Base-by-base conservation (phyloP, 2,888 invertebrate genomes). In the Elegia similella region DNA sequence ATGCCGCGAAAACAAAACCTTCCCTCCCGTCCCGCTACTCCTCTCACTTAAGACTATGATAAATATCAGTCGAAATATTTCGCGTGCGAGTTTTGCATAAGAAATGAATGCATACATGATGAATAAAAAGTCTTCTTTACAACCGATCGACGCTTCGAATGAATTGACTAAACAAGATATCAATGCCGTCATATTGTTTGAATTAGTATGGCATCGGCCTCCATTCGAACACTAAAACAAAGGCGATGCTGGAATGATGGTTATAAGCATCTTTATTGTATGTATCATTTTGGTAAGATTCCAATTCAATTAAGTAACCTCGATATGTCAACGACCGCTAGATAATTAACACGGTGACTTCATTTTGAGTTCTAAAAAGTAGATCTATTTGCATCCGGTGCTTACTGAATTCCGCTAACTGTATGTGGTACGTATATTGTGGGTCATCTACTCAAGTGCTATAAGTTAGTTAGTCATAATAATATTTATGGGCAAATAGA, bases 1-100 rank as follows among this genome's bases (percentile, higher is more conserved):
- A 71, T 76, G 71, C 78, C 82, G 84, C 87, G 88, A 90, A 92
- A 92, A 87, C 86, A 88, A 88, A 88, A 89, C 86, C 89, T 86
- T 78, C 74, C 73, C 73, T 71, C 67, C 70, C 70, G 72, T 64
- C 70, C 65, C 69, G 69, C 67, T 63, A 70, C 66, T 65, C 72
- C 64, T 70, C 66, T 68, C 67, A 65, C 75, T 64, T 65, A 67
- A 58, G 62, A 65, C 60, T 69, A 68, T 61, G 63, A 64, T 66
- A 64, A 62, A 61, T 62, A 65, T 64, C 59, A 60, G 52, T 38
- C 55, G 60, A 63, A 62, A 60, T 55, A 57, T 57, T 55, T 43
- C 59, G 55, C 57, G 58, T 62, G 55, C 56, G 48, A 58, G 50
- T 6, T 47, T 29, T 12, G n/a, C n/a, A 12, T 38, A 38, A 38